Evolutionary conservation across 2,888 invertebrate genomes (phyloP), one percentile per base, ranked within the genome.

Genomic region (Endotricha flammealis): DNA sequence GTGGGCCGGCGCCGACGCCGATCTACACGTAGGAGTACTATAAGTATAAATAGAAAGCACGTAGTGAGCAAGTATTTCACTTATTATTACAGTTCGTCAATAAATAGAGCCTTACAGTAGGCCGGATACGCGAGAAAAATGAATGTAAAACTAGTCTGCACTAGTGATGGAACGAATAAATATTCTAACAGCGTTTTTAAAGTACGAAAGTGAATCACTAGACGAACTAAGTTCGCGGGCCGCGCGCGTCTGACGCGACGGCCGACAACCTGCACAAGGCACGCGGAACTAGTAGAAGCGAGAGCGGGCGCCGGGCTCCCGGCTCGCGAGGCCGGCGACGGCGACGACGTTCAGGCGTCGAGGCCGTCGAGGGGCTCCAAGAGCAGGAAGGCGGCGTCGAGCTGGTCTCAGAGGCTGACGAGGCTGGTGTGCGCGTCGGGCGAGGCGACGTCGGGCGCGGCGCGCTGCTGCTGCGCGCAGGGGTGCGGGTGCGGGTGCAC

Each of bases 381-480:
- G 38, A 58, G 57, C 38, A 38, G 50, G 48, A 45, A 57, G 46
- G 53, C 46, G 46, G 48, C 48, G 45, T 48, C 41, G 20, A 46
- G 50, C 20, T 42, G 43, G 11, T 45, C 55, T 93, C 93, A 95
- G 89, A 95, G 94, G 64, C 94, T 93, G 76, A 95, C 94, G 65
- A 95, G 89, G 75, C 93, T 94, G 66, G 88, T 88, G 69, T 91
- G 92, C 36, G 91, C 89, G 61, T 93, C 93, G 23, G 95, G 94
- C 39, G 94, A 92, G 49, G 90, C 89, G 53, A 91, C 86, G 64
- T 93, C 87, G 57, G 91, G 88, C 31, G 92, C 90, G 69, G 90
- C 90, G 64, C 93, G 90, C 66, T 92, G 92, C 73, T 95, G 94
- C 48, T 91, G 91, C 42, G 93, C 92, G 81, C 94, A 95, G 1